phyloP scores from a whole-genome alignment of 2,888 invertebrate genomes.

The Thecophora atra region DNA sequence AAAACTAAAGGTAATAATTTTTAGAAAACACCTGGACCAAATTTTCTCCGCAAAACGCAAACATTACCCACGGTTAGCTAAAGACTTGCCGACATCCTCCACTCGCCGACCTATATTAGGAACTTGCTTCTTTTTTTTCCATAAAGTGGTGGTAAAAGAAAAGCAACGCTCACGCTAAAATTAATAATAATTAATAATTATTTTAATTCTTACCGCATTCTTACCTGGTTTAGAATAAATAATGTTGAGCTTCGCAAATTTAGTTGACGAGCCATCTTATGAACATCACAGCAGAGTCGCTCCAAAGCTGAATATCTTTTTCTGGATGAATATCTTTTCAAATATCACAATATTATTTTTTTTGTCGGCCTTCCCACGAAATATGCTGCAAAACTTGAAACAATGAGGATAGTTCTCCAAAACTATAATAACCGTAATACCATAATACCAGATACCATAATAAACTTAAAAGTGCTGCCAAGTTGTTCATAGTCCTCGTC shows the following conservation, averaged over 20 bases:
- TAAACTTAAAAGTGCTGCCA: too few relatives aligned
- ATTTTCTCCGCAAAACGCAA: slow-evolving; percentile 8
- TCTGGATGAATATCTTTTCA: too few relatives aligned
- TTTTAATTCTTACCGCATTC: slow-evolving; percentile 30
- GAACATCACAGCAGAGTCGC: background rate
- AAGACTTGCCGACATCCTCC: slow-evolving; percentile 71
- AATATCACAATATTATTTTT: too few relatives aligned
- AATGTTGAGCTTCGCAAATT: slow-evolving; percentile 49
- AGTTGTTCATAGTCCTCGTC: too few relatives aligned
- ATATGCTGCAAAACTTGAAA: too few relatives aligned
- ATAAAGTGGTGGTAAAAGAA: background rate
- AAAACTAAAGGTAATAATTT: slow-evolving; percentile 68
- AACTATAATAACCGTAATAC: too few relatives aligned
- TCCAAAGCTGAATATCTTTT: too few relatives aligned
- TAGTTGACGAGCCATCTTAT: slow-evolving; percentile 39
- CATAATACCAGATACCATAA: too few relatives aligned
- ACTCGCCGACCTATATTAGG: slow-evolving; percentile 46
- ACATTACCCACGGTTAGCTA: slow-evolving; percentile 79
- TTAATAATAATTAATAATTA: background rate
- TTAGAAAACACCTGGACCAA: background rate
- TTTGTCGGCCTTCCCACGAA: too few relatives aligned
- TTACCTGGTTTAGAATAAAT: slow-evolving; percentile 48
- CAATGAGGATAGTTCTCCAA: too few relatives aligned
- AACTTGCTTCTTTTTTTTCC: slow-evolving; percentile 7
- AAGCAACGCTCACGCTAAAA: background rate